Base-by-base conservation (phyloP, 2,888 invertebrate species). In the Bombylius discolor region DNA sequence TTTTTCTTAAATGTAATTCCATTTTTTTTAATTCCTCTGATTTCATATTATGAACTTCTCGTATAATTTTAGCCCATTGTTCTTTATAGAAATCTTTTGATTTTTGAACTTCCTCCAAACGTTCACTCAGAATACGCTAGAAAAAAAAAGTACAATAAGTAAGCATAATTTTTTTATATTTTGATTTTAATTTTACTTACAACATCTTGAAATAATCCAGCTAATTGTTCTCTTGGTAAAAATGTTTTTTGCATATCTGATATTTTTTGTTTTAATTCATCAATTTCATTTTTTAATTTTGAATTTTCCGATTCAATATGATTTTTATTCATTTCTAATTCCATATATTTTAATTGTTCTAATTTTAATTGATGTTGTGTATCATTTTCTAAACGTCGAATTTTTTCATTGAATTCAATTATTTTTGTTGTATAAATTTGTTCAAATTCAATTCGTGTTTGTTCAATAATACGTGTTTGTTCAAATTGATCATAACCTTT, bases 81-180 rank as follows among this genome's bases (percentile, higher is more conserved):
- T 83, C 82, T 66, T 88, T 87, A 72, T 88, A 89, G 67, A 84
- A 86, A 13, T 78, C 74, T 68, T 87, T 87, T 45, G 83, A 81
- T 56, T 81, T 80, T 55, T 81, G 77, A 4, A 83, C 79, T 56
- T 78, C 78, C 58, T 79, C 77, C 51, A 84, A 74, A 63, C 84
- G 84, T 65, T 83, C 80, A 65, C 85, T 84, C 12, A 85, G 66
- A 51, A 73, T 75, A 54, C 79, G 78, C 79, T 79, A 33, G 33
- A 59, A 48, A 51, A 47, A 55, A 49, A 59, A 52, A 4, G 34
- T 4, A 8, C 34, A 8, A 7, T 44, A n/a, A 13, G 9, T 44
- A 9, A 39, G 3, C 11, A n/a, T n/a, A 12, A 4, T 13, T 44
- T 3, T 44, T 12, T 13, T n/a, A n/a, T n/a, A n/a, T n/a, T n/a